Evolutionary conservation across 2,888 invertebrate genomes (phyloP), one percentile per base, ranked within the genome.

Genomic region (Argyresthia albistria): DNA sequence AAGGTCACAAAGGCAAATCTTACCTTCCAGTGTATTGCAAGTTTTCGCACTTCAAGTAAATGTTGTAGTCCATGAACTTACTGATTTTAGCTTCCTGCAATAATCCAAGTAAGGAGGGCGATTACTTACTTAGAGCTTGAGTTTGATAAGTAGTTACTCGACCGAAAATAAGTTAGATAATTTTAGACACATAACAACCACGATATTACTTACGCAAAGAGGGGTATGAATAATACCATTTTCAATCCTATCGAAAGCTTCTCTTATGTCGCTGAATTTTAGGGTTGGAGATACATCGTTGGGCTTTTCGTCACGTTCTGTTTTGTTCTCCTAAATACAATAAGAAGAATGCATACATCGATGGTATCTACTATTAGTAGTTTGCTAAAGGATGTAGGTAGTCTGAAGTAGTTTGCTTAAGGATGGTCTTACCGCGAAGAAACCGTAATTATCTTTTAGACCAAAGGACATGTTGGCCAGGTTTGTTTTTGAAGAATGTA

Each of bases 31-130:
- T 96, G 59, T 90, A 91, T 74, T 96, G 96, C 37, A 95, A 84
- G 72, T 94, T 95, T 72, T 97, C 96, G 74, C 95, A 95, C 80
- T 96, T 96, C 65, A 96, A 88, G 74, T 90, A 96, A 50, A 96
- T 81, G 53, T 81, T 68, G 56, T 86, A 86, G 59, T 95, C 92
- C 91, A 95, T 92, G 53, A 66, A 74, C 70, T 81, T 84, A 59
- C 81, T 78, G 25, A 82, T 56, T 63, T 86, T 86, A n/a, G 86
- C 80, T 69, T 86, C 86, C 86, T 86, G 70, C 54, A 75, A 77
- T 25, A 10, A 39, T 6, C 51, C 35, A 16, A 10, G 42, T 37
- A 46, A 35, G 8, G 14, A 43, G n/a, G n/a, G 39, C 10, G 8
- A 39, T 39, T 39, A 39, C n/a, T 39, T 9, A 6, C 39, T 4